Conservation (phyloP, 2,113 vertebrate species). For the Hippocampus mohnikei region DNA sequence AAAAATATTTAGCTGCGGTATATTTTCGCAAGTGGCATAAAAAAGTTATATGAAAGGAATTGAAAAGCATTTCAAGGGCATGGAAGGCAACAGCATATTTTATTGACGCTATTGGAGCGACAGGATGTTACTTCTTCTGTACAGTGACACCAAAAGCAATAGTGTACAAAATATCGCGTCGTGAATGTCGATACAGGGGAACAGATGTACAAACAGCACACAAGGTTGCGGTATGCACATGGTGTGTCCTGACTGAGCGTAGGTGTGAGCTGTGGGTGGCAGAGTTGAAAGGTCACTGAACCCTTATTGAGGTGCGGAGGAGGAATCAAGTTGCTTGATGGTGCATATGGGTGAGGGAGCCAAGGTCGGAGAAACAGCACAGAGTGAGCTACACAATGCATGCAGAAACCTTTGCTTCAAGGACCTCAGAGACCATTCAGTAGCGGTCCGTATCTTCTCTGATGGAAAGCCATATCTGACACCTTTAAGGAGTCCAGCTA, state of each 20-base stretch:
- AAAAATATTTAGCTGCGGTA: neutral
- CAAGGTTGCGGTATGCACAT: constrained; percentile 10
- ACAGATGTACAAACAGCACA: constrained; percentile 9
- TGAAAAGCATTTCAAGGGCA: constrained; percentile 11
- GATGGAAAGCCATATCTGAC: constrained; percentile 43
- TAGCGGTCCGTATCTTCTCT: neutral
- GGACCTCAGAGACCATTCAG: neutral
- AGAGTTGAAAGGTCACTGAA: constrained; percentile 51
- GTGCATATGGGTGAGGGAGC: constrained; percentile 33
- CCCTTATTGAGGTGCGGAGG: constrained; percentile 56
- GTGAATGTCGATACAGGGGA: neutral
- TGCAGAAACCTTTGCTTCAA: neutral
- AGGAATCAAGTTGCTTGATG: constrained; percentile 51
- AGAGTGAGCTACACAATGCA: neutral
- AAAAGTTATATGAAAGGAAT: neutral
- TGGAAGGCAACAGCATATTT: constrained; percentile 16
- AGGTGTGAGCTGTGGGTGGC: constrained; percentile 61
- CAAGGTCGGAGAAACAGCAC: constrained; percentile 26
- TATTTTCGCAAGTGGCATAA: constrained; percentile 11
- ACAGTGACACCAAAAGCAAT: constrained; percentile 43
- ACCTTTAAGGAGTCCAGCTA: constrained; percentile 18
- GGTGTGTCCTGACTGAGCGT: constrained; percentile 42
- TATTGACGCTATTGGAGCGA: constrained; percentile 27
- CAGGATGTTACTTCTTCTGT: constrained; percentile 44
- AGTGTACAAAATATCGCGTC: constrained; percentile 26